These are phyloP conservation scores for Hyla sarda DNA, from an alignment of 2,113 vertebrate species.

Conservation along the genomic window DNA sequence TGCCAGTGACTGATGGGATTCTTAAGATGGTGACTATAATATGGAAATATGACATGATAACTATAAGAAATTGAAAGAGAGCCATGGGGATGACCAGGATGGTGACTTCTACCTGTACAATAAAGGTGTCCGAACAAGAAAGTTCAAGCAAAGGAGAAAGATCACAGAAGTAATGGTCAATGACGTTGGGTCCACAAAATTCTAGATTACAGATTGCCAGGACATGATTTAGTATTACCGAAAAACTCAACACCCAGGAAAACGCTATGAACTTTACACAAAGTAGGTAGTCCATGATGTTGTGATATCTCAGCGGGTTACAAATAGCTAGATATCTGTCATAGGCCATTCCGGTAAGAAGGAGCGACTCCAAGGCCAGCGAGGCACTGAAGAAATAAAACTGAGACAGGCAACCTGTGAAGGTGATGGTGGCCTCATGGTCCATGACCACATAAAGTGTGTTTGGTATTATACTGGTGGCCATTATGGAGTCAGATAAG, in stretches of 20 bases:
- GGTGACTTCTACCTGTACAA: conserved; percentile 10
- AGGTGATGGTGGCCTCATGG: neutral
- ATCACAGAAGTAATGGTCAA: conserved; percentile 24
- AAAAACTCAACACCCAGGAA: neutral
- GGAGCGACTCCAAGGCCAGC: neutral
- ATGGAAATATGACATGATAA: conserved; percentile 6
- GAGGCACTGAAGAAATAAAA: conserved; percentile 3
- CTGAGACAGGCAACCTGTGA: neutral
- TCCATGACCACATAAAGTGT: neutral
- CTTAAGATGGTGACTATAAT: neutral
- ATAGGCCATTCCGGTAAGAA: neutral
- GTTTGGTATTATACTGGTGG: neutral
- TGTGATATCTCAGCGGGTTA: neutral
- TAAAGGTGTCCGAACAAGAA: conserved; percentile 15
- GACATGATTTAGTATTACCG: conserved; percentile 1
- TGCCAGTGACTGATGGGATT: neutral
- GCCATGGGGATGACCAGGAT: conserved; percentile 7
- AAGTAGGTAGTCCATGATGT: neutral
- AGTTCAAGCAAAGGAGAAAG: conserved; percentile 25
- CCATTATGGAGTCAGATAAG: neutral
- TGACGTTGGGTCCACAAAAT: neutral
- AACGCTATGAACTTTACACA: neutral
- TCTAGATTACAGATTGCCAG: neutral
- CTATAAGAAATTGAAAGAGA: neutral
- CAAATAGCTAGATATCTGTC: conserved; percentile 32